Evolutionary conservation across 92 coral and sea anemone genomes (phyloP).

Genomic region (Anthopleura xanthogrammica): DNA sequence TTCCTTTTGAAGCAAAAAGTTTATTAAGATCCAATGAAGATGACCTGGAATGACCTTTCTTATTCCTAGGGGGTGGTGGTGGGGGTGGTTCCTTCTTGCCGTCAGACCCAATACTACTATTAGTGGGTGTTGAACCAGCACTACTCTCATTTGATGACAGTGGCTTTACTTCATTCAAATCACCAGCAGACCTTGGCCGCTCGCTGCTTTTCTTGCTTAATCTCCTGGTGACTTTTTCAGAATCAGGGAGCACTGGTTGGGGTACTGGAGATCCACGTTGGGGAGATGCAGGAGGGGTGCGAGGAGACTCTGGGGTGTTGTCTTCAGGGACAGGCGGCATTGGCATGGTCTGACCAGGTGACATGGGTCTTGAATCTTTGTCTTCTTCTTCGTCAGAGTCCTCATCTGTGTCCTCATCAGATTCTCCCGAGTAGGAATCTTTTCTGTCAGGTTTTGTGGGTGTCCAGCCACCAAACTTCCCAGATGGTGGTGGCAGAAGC

Average conservation of each 20-base stretch:
- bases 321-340: constrained; percentile 34
- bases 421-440: constrained; percentile 31
- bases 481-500: constrained; percentile 84
- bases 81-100: constrained; percentile 88
- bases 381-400: constrained; percentile 4
- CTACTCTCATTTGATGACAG: constrained; percentile 50
- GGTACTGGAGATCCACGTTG: constrained; percentile 44
- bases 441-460: constrained; percentile 38
- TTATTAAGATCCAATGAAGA: constrained; percentile 94
- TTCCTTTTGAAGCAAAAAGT: constrained; percentile 84
- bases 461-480: constrained; percentile 73
- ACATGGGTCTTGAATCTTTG: constrained; percentile 22
- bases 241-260: constrained; percentile 43
- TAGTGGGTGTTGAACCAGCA: constrained; percentile 52
- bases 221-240: constrained; percentile 20
- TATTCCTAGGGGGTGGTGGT: constrained; percentile 85
- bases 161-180: constrained; percentile 54
- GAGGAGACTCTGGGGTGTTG: constrained; percentile 13
- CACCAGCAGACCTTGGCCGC: constrained; percentile 66
- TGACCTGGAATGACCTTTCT: constrained; percentile 95
- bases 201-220: constrained; percentile 17
- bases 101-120: constrained; percentile 69
- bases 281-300: constrained; percentile 66
- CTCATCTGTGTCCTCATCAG: constrained; percentile 30
- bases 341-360: constrained; percentile 24